A percentile compares a stretch with the other conserved stretches of the same genome.
Evolutionary conservation across 2,113 vertebrate species (phyloP).

Genomic region (Nerophis ophidion): DNA sequence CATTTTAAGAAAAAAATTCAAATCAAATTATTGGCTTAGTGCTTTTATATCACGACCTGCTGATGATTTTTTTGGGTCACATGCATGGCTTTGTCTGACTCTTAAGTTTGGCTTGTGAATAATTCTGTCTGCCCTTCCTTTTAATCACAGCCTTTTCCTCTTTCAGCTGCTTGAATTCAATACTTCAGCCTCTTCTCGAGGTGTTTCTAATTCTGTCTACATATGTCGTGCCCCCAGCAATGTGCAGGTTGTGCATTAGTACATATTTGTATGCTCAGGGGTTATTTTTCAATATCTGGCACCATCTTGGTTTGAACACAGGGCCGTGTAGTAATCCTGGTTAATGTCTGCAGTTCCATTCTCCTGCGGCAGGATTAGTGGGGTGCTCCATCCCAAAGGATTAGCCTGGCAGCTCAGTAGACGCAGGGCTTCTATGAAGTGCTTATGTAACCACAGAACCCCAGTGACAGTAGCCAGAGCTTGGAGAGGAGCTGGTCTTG

Average conservation of each 20-base stretch:
- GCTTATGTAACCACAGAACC: constrained; percentile 63
- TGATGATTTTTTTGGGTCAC: background rate
- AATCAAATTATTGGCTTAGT: background rate
- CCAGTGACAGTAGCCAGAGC: constrained; percentile 30
- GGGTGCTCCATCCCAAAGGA: constrained; percentile 64
- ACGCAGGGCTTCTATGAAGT: constrained; percentile 52
- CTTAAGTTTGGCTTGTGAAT: constrained; percentile 32
- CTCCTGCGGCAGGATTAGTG: constrained; percentile 64
- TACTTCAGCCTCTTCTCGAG: constrained; percentile 22
- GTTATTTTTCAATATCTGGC: constrained; percentile 51
- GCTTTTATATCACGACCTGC: constrained; percentile 1
- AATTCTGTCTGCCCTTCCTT: constrained; percentile 15
- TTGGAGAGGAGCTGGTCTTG: constrained; percentile 24
- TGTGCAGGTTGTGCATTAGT: constrained; percentile 3
- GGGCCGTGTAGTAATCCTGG: constrained; percentile 63
- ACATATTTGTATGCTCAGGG: constrained; percentile 34
- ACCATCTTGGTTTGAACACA: constrained; percentile 42
- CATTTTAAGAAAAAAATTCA: background rate
- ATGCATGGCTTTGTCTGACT: constrained; percentile 15
- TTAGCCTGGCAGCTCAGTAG: constrained; percentile 57
- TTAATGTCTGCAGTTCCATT: constrained; percentile 71
- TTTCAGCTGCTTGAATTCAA: constrained; percentile 10
- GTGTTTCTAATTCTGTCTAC: background rate
- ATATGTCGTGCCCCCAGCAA: constrained; percentile 3
- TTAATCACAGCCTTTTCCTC: constrained; percentile 8